Evolutionary conservation across 2,113 vertebrate genomes (phyloP).

Genomic region (Siniperca knerii): DNA sequence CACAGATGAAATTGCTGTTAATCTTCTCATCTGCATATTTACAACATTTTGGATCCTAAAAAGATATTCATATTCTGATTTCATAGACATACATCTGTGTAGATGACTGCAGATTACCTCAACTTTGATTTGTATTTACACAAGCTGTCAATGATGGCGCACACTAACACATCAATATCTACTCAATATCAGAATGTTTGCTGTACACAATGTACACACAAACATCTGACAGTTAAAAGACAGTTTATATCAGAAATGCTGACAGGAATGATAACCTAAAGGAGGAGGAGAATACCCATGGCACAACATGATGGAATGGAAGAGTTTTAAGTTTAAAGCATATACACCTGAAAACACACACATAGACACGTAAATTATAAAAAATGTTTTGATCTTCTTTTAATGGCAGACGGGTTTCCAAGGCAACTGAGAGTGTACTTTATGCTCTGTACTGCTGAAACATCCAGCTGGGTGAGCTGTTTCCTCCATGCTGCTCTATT

Average conservation of each 20-base stretch:
- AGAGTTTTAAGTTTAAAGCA: conserved; percentile 3
- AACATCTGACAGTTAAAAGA: not conserved
- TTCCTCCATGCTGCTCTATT: conserved; percentile 42
- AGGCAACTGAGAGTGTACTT: conserved; percentile 65
- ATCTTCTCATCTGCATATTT: not conserved
- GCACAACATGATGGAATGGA: not conserved
- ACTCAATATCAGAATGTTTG: not conserved
- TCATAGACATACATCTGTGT: not conserved
- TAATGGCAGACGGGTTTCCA: conserved; percentile 68
- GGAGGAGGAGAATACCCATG: not conserved
- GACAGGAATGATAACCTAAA: not conserved
- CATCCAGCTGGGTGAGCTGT: conserved; percentile 24
- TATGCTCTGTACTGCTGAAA: conserved; percentile 25
- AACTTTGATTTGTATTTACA: not conserved
- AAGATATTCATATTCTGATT: not conserved
- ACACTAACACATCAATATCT: not conserved
- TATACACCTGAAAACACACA: not conserved
- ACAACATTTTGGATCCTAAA: not conserved
- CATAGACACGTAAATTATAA: conserved; percentile 1
- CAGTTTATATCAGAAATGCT: not conserved
- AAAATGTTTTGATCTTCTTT: conserved; percentile 39
- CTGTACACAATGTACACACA: not conserved
- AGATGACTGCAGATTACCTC: not conserved
- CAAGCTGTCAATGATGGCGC: not conserved
- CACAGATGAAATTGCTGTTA: not conserved